A percentile compares a stretch with the other conserved stretches of the same genome.
Conservation (phyloP, 2,113 vertebrate species). For the Leptobrachium leishanense region DNA sequence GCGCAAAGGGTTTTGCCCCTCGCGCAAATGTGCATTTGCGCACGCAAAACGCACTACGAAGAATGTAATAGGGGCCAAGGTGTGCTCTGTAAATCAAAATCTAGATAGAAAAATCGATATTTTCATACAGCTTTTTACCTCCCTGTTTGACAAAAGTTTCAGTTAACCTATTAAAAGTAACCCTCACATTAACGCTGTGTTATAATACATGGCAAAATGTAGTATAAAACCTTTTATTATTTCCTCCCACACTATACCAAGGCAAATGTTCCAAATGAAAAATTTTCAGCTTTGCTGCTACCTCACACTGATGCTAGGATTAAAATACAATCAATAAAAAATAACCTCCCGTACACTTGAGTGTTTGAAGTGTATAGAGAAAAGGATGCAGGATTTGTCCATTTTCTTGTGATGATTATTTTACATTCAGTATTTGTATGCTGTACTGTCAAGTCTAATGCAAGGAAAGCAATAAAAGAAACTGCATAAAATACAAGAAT, state of each 20-base stretch:
- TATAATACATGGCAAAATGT: background rate
- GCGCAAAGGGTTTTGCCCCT: too few species aligned
- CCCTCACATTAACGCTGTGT: too few species aligned
- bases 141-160: too few species aligned
- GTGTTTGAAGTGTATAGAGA: conserved; percentile 42
- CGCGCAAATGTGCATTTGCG: too few species aligned
- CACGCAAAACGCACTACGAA: too few species aligned
- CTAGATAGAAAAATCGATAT: too few species aligned
- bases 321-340: conserved; percentile 47
- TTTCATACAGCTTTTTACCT: too few species aligned
- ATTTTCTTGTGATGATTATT: conserved; percentile 39
- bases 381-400: conserved; percentile 36
- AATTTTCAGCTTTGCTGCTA: conserved; percentile 27
- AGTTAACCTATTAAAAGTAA: too few species aligned
- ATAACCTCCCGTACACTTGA: conserved; percentile 33
- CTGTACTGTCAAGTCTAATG: background rate
- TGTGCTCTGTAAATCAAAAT: too few species aligned
- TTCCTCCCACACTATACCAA: background rate
- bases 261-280: conserved; percentile 3
- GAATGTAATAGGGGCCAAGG: too few species aligned
- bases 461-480: conserved; percentile 1
- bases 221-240: background rate
- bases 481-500: too few species aligned
- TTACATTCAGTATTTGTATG: conserved; percentile 32
- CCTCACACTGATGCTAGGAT: conserved; percentile 28